Base-by-base conservation (phyloP, 64 coral and sea anemone genomes). In the Catalaphyllia jardinei region DNA sequence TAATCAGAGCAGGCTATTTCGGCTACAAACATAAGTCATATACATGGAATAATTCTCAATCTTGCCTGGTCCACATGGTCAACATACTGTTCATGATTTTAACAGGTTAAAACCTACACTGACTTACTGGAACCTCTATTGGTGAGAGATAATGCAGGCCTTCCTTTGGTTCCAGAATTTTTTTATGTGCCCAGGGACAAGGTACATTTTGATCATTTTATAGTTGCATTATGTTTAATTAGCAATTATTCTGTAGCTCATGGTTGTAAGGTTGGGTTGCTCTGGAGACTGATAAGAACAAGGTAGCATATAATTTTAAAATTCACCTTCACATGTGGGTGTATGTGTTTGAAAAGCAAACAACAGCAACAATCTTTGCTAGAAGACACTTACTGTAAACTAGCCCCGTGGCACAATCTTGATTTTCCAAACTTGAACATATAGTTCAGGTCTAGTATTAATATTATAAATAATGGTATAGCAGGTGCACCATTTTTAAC, bases 181-280 rank as follows among this genome's bases (percentile, higher is more conserved):
- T 99, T 86, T 79, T 99, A 91, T 76, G 97, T 99, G 7, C 97
- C 97, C 4, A 90, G 89, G 85, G 88, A 99, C 42, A 99, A 99
- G 91, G 97, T 99, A 91, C 60, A 22, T 71, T n/a, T 16, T n/a
- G 33, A 35, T 35, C 33, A 35, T 35, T 35, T 27, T 27, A 2
- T 11, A 69, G 65, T 69, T 11, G 0, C 22, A 24, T 69, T 69
- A 0, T 27, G 10, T 0, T 69, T n/a, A 25, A 57, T 57, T 15
- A 57, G 10, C 15, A 57, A 13, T 57, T 57, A 1, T 57, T 57
- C 15, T 57, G 54, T 16, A 57, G 54, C 10, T 16, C 54, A 7
- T 15, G 54, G 54, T 15, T 57, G 10, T 7, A 57, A 57, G 10
- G 54, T 14, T 57, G 54, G 54, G 54, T 57, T 14, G 15, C 15